Conservation (phyloP, 2,113 vertebrate species). For the Melanostigma gelatinosum region DNA sequence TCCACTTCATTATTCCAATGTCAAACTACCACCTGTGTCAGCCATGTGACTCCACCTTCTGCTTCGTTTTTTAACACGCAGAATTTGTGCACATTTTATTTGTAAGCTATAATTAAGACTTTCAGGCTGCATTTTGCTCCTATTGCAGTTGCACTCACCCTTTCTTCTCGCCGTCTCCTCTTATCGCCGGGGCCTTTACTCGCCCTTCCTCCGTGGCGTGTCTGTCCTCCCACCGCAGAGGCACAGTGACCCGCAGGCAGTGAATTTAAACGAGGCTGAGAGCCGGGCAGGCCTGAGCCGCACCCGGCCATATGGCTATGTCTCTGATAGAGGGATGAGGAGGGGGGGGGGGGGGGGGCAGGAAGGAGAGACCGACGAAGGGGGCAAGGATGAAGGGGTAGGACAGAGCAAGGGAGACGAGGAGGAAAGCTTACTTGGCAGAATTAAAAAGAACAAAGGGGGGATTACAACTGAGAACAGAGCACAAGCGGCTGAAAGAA, state of each 20-base stretch:
- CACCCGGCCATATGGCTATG: constrained; percentile 79
- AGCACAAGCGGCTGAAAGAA: constrained; percentile 15
- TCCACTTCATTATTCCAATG: constrained; percentile 59
- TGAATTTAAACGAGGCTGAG: constrained; percentile 81
- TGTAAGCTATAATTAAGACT: constrained; percentile 44
- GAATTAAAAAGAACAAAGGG: constrained; percentile 44
- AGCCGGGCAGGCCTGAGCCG: constrained; percentile 58
- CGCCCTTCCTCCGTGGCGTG: constrained; percentile 40
- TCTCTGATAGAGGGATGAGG: constrained; percentile 51
- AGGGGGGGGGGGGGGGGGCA: neutral
- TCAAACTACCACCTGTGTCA: constrained; percentile 63
- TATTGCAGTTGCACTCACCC: neutral
- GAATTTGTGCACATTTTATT: constrained; percentile 13
- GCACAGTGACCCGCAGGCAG: constrained; percentile 75
- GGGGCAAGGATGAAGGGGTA: constrained; percentile 45
- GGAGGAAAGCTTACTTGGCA: constrained; percentile 59
- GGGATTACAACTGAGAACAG: constrained; percentile 7
- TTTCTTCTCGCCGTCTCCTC: constrained; percentile 33
- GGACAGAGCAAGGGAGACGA: constrained; percentile 34
- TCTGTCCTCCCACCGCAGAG: constrained; percentile 57
- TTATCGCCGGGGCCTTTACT: constrained; percentile 36
- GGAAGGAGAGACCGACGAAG: constrained; percentile 10
- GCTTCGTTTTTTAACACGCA: constrained; percentile 40
- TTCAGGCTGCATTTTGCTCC: constrained; percentile 13
- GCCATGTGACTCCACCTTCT: constrained; percentile 54